Evolutionary conservation across 1,140 invertebrate species (phyloP).

Genomic region (Heliconius congener): DNA sequence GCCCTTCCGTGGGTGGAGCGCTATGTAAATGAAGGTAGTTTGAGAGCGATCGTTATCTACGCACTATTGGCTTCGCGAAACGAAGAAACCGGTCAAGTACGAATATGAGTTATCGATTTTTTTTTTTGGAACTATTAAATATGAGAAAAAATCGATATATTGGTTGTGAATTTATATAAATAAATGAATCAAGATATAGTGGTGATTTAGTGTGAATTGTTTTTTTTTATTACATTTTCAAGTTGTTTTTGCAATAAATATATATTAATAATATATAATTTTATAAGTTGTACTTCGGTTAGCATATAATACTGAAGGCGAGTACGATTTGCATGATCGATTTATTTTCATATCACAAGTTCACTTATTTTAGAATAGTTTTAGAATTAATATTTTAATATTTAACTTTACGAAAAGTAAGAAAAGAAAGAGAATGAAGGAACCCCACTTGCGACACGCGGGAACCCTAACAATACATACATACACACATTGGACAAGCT

Average conservation of each 20-base stretch:
- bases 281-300: too few relatives aligned
- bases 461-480: neutral
- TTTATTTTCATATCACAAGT: too few relatives aligned
- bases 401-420: neutral
- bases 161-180: neutral
- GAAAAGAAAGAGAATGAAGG: neutral
- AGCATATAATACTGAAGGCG: too few relatives aligned
- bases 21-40: conserved; percentile 44
- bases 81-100: conserved; percentile 35
- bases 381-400: too few relatives aligned
- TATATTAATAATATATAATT: too few relatives aligned
- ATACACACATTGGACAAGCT: neutral
- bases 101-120: conserved; percentile 17
- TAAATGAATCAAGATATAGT: too few relatives aligned
- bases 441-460: neutral
- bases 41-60: conserved; percentile 41
- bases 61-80: conserved; percentile 48
- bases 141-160: neutral
- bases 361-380: too few relatives aligned
- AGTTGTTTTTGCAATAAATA: too few relatives aligned
- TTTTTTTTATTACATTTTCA: too few relatives aligned
- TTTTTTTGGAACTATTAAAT: neutral
- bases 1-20: conserved; percentile 38
- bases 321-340: too few relatives aligned
- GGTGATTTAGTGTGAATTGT: too few relatives aligned